These are phyloP conservation scores for Andrena marginata DNA, from an alignment of 2,888 invertebrate species.

Conservation along the genomic window DNA sequence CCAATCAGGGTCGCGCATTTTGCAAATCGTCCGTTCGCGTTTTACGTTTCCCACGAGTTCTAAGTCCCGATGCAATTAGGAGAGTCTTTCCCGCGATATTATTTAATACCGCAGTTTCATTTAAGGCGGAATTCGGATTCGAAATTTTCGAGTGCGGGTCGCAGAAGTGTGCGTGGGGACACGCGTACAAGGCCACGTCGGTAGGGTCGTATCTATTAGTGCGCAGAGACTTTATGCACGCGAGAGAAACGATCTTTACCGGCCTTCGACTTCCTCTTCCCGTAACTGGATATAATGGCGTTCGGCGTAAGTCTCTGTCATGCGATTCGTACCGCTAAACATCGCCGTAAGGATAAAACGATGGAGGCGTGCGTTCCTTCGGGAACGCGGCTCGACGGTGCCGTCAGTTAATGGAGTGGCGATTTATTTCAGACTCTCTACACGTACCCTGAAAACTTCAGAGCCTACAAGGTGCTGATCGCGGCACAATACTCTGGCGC, in stretches of 20 bases:
- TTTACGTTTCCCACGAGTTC: neutral
- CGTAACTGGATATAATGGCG: slow-evolving; percentile 86
- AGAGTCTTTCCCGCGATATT: neutral
- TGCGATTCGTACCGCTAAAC: slow-evolving; percentile 79
- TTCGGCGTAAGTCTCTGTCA: slow-evolving; percentile 86
- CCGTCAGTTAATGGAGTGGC: slow-evolving; percentile 36
- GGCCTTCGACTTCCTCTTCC: slow-evolving; percentile 84
- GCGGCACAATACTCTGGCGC: slow-evolving; percentile 98
- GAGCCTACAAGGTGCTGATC: slow-evolving; percentile 98
- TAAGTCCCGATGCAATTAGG: neutral
- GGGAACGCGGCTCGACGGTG: slow-evolving; percentile 25
- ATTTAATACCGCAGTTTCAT: neutral
- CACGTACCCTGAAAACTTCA: slow-evolving; percentile 99
- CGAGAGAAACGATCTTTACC: slow-evolving; percentile 76
- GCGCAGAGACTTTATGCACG: slow-evolving; percentile 40
- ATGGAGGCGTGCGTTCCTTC: slow-evolving; percentile 5
- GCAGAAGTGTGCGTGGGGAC: neutral
- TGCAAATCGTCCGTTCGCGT: neutral
- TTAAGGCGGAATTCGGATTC: neutral
- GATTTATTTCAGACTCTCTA: slow-evolving; percentile 93
- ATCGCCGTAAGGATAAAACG: slow-evolving; percentile 72
- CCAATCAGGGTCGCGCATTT: slow-evolving; percentile 2
- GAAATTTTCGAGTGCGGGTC: neutral
- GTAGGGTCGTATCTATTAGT: slow-evolving; percentile 38
- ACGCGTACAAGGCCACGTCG: slow-evolving; percentile 4